Conservation (phyloP, 1,140 invertebrate species). For the Ceratina australensis region DNA sequence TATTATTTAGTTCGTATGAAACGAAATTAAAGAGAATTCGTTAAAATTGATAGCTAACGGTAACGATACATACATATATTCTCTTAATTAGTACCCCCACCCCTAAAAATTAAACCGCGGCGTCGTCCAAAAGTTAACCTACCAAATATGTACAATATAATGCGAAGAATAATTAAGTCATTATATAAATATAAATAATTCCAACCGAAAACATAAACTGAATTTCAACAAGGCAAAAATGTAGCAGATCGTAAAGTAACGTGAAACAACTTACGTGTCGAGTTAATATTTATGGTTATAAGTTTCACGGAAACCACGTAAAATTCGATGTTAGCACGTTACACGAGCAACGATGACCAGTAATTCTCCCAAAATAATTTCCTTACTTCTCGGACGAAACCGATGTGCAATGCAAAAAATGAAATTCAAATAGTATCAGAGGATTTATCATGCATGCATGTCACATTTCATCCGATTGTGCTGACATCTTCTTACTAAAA, state of each 20-base stretch:
- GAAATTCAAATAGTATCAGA: slow-evolving; percentile 63
- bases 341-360: neutral
- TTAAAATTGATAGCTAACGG: slow-evolving; percentile 50
- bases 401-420: slow-evolving; percentile 28
- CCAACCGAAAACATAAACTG: neutral
- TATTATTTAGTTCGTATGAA: slow-evolving; percentile 1
- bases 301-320: slow-evolving; percentile 5
- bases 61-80: slow-evolving; percentile 50
- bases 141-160: slow-evolving; percentile 16
- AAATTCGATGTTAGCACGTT: slow-evolving; percentile 17
- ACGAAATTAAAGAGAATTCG: slow-evolving; percentile 24
- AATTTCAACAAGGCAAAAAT: too few species aligned
- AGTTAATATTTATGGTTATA: slow-evolving; percentile 21
- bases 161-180: neutral
- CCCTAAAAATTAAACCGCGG: slow-evolving; percentile 55
- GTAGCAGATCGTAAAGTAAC: too few species aligned
- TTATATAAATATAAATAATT: neutral
- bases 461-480: slow-evolving; percentile 59
- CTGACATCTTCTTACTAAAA: slow-evolving; percentile 37
- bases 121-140: slow-evolving; percentile 64
- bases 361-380: neutral
- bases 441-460: slow-evolving; percentile 49
- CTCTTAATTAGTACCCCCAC: slow-evolving; percentile 66
- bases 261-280: slow-evolving; percentile 19
- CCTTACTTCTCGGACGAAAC: neutral